These are phyloP conservation scores for Drosophila kikkawai DNA, from an alignment of 1,140 invertebrate genomes.

Conservation along the genomic window DNA sequence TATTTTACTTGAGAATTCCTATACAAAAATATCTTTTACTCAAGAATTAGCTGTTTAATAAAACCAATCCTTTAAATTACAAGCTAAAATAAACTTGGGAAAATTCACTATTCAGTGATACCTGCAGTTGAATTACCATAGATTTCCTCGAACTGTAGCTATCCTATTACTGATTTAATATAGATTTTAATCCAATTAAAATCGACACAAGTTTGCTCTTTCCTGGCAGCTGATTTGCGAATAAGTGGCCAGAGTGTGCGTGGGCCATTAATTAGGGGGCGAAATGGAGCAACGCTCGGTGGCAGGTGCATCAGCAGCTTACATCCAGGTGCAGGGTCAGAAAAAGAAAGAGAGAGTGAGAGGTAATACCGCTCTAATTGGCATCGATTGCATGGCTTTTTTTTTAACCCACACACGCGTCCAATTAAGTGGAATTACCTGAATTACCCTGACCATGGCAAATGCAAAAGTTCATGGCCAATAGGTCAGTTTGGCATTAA, in stretches of 20 bases:
- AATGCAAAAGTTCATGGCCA: conserved; percentile 74
- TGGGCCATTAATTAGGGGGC: conserved; percentile 15
- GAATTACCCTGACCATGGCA: conserved; percentile 38
- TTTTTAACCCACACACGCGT: conserved; percentile 4
- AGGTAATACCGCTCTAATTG: conserved; percentile 54
- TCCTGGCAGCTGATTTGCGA: neutral
- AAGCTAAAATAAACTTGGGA: too few species aligned
- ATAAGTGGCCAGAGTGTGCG: neutral
- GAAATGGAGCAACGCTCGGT: neutral
- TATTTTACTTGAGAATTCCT: too few species aligned
- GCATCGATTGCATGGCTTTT: conserved; percentile 58
- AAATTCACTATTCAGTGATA: too few species aligned
- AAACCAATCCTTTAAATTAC: too few species aligned
- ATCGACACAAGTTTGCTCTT: neutral
- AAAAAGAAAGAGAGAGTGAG: too few species aligned
- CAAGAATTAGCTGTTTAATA: too few species aligned
- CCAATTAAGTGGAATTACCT: conserved; percentile 59
- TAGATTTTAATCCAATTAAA: conserved; percentile 9
- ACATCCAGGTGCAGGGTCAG: conserved; percentile 5
- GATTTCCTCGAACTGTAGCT: neutral
- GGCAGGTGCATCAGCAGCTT: conserved; percentile 7
- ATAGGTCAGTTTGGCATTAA: conserved; percentile 53
- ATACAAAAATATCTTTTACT: too few species aligned
- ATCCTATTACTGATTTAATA: neutral
- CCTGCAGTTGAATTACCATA: neutral